Base-by-base conservation (phyloP, 2,888 invertebrate genomes). In the Agrotis exclamationis region DNA sequence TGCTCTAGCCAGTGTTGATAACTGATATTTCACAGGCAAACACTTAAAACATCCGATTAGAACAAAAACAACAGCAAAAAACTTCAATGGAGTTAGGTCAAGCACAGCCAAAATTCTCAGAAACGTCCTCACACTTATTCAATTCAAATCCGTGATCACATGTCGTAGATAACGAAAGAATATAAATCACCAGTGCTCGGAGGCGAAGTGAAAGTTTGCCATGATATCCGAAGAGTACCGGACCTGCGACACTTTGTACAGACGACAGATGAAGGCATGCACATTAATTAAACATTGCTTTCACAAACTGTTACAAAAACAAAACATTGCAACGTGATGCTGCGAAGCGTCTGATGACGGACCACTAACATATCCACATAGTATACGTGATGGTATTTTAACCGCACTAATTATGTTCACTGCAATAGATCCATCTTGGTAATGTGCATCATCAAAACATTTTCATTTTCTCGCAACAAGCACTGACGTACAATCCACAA, bases 171-270 rank as follows among this genome's bases (percentile, higher is more conserved):
- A 93, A 90, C 88, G 86, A 88, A 88, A 88, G 88, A 91, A 91
- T 91, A 92, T 90, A 91, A 92, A 93, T 92, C 89, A 91, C 87
- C 87, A 75, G 87, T 87, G 87, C 85, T 89, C 87, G 70, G 86
- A 87, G 85, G 80, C 84, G 80, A 87, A 94, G 95, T 93, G 95
- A 95, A 95, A 95, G 95, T 95, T 85, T 72, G 87, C 83, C 84
- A 85, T 89, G 87, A 89, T 90, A 91, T 87, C 88, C 82, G 85
- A 86, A 77, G 85, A 85, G 78, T 86, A 87, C 87, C 90, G 90
- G 88, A 90, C 86, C 87, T 88, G 91, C 89, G 91, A 93, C 91
- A 91, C 86, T 89, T 88, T 83, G 85, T 82, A 83, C 83, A 85
- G 85, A 76, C 83, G 82, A 84, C 89, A 88, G 86, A 92, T 88